phyloP scores from a whole-genome alignment of 2,797 vertebrate species.

The Phylloscopus collybita region DNA sequence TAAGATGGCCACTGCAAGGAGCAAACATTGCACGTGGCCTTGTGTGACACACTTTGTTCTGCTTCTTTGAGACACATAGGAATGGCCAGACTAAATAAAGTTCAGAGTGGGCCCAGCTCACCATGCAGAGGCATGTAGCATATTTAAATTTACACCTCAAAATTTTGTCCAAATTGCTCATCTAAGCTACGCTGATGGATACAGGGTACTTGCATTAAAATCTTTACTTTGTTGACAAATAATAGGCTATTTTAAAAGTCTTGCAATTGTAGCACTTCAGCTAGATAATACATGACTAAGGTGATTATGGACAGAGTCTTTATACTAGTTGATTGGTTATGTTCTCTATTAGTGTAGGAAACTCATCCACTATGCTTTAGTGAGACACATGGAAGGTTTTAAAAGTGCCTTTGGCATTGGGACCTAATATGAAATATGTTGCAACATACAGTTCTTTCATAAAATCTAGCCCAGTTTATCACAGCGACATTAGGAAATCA shows the following conservation, averaged over 20 bases:
- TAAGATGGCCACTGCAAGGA: not conserved
- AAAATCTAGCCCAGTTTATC: not conserved
- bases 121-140: not conserved
- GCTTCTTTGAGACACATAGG: not conserved
- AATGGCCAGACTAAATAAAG: not conserved
- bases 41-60: accelerated
- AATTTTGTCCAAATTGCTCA: not conserved
- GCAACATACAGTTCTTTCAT: not conserved
- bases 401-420: not conserved
- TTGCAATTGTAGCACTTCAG: not conserved
- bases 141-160: not conserved
- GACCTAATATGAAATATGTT: not conserved
- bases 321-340: slow-evolving; percentile 4
- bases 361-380: not conserved
- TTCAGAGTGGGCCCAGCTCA: not conserved
- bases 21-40: not conserved
- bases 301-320: slow-evolving; percentile 5
- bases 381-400: not conserved
- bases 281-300: not conserved
- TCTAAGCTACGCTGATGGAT: not conserved
- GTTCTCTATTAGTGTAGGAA: not conserved
- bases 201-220: not conserved
- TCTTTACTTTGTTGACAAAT: not conserved
- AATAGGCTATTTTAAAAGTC: not conserved
- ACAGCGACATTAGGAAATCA: not conserved